Percentiles rank a stretch among this genome's conserved stretches.
phyloP scores from a whole-genome alignment of 2,888 invertebrate species.

The Blera fallax region DNA sequence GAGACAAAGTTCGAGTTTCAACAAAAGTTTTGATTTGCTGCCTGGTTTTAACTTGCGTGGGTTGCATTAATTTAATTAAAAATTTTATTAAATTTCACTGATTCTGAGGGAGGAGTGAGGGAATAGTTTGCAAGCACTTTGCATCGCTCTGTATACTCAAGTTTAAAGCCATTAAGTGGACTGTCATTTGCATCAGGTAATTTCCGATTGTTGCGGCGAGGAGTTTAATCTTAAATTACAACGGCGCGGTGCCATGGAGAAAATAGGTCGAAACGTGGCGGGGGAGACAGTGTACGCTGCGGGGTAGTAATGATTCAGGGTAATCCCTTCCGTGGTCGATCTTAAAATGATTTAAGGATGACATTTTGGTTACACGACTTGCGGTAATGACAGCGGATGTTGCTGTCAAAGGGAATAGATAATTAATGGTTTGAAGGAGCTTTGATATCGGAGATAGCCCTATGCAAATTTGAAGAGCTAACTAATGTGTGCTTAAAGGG shows the following conservation, averaged over 20 bases:
- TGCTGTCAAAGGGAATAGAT: slow-evolving; percentile 16
- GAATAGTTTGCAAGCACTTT: not conserved
- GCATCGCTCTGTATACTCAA: not conserved
- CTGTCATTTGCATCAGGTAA: slow-evolving; percentile 64
- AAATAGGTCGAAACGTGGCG: slow-evolving; percentile 22
- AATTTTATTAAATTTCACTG: slow-evolving; percentile 48
- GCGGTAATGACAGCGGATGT: slow-evolving; percentile 53
- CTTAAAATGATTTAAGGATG: slow-evolving; percentile 59
- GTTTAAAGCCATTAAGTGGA: slow-evolving; percentile 54
- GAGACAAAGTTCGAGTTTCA: slow-evolving; percentile 47
- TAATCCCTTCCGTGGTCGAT: slow-evolving; percentile 57
- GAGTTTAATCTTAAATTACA: slow-evolving; percentile 28
- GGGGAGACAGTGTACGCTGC: not conserved
- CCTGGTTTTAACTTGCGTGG: slow-evolving; percentile 40
- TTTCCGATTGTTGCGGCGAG: slow-evolving; percentile 63
- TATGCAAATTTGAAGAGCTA: not conserved
- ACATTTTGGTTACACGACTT: slow-evolving; percentile 54
- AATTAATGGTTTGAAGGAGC: slow-evolving; percentile 12
- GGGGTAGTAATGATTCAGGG: not conserved
- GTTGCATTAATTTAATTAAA: slow-evolving; percentile 67
- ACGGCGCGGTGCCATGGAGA: not conserved
- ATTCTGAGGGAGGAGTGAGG: not conserved
- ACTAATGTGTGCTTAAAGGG: not conserved
- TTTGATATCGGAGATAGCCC: not conserved
- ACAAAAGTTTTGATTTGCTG: slow-evolving; percentile 60